phyloP scores from a whole-genome alignment of 2,113 vertebrate species.

The Megaceryle maxima region DNA sequence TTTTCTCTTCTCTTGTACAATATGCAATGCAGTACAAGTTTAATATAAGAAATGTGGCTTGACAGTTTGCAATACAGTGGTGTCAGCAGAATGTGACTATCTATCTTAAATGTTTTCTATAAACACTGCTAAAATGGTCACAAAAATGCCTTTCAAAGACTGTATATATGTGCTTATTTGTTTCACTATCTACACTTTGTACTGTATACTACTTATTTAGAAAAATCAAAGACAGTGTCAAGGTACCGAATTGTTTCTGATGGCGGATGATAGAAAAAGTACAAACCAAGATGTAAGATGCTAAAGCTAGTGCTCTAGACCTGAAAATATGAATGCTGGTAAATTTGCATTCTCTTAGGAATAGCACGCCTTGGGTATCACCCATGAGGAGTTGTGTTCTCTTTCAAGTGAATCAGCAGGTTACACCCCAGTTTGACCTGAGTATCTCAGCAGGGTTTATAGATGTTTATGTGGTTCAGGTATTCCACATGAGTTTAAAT shows the following conservation, averaged over 20 bases:
- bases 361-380: background rate
- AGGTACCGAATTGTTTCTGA: constrained; percentile 46
- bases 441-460: background rate
- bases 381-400: background rate
- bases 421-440: background rate
- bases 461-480: background rate
- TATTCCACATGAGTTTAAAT: background rate
- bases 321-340: constrained; percentile 44
- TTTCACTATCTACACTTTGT: constrained; percentile 59
- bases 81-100: constrained; percentile 50
- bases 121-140: constrained; percentile 71
- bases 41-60: constrained; percentile 50
- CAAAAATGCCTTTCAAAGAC: constrained; percentile 75
- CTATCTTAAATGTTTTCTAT: constrained; percentile 63
- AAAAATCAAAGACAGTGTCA: background rate
- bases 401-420: background rate
- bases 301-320: background rate
- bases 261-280: background rate
- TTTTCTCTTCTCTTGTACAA: constrained; percentile 35
- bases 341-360: background rate
- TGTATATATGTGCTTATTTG: constrained; percentile 61
- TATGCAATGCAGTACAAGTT: constrained; percentile 44
- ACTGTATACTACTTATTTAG: constrained; percentile 57
- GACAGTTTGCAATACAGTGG: constrained; percentile 59
- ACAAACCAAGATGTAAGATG: background rate